Evolutionary conservation across 2,888 invertebrate genomes (phyloP).

Genomic region (Diarsia brunnea): DNA sequence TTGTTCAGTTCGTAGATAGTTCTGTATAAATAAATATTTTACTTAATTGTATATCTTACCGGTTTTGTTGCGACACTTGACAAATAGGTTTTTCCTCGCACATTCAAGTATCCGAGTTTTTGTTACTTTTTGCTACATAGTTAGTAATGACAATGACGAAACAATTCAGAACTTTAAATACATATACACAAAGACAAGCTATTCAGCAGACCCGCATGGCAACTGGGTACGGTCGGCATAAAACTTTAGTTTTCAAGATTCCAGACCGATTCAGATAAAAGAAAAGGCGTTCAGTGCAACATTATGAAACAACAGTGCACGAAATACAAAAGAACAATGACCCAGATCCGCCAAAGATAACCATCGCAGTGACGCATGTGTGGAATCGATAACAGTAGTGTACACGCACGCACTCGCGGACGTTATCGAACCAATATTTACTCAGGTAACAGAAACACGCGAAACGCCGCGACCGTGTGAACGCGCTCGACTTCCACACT

Average conservation of each 20-base stretch:
- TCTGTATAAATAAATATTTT: slow-evolving; percentile 59
- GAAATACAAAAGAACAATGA: slow-evolving; percentile 89
- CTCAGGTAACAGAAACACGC: slow-evolving; percentile 85
- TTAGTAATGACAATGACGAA: slow-evolving; percentile 57
- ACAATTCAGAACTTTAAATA: slow-evolving; percentile 62
- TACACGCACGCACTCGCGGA: slow-evolving; percentile 85
- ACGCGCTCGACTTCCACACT: slow-evolving; percentile 70
- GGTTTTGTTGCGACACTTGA: slow-evolving; percentile 63
- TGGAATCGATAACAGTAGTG: slow-evolving; percentile 89
- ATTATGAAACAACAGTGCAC: slow-evolving; percentile 75
- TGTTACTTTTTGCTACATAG: slow-evolving; percentile 68
- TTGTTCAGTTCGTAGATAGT: slow-evolving; percentile 40
- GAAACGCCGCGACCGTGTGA: slow-evolving; percentile 83
- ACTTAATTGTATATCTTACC: slow-evolving; percentile 62
- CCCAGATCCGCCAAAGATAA: slow-evolving; percentile 89
- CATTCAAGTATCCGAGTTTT: slow-evolving; percentile 71
- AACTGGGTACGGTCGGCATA: slow-evolving; percentile 28
- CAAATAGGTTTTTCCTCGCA: slow-evolving; percentile 69
- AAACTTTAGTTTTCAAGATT: slow-evolving; percentile 27
- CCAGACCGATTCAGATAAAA: slow-evolving; percentile 54
- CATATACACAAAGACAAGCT: slow-evolving; percentile 49
- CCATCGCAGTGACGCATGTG: slow-evolving; percentile 89
- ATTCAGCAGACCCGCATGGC: slow-evolving; percentile 47
- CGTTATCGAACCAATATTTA: slow-evolving; percentile 88
- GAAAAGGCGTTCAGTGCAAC: slow-evolving; percentile 68